Base-by-base conservation (phyloP, 2,797 vertebrate species). In the Chromobotia macracanthus region DNA sequence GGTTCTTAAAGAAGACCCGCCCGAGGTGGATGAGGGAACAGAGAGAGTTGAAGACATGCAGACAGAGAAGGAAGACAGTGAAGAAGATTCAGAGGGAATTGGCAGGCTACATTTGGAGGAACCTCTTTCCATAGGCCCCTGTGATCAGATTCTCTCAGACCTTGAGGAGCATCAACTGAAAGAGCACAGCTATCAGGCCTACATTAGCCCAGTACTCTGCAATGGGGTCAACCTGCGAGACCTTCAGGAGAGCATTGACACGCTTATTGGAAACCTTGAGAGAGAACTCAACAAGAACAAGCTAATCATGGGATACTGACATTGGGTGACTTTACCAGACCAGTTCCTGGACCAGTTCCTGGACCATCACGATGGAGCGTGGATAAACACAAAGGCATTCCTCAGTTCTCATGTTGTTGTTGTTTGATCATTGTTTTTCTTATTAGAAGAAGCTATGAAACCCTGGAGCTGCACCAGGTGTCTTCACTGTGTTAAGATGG, bases 211-310 rank as follows among this genome's bases (percentile, higher is more conserved):
- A 0, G 92, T 90, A 0, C 93, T 91, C 79, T 94, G 95, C 86
- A 94, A 92, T 89, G 91, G 91, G 69, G 96, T 95, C 41, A 96
- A 98, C 92, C 96, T 99, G 88, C 95, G 92, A 82, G 96, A 99
- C 89, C 93, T 99, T 84, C 98, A 99, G 90, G 97, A 99, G 91
- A 99, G 97, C 87, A 99, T 99, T 3, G 97, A 99, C 90, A 95
- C 94, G 1, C 91, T 99, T 78, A 96, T 99, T 86, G 96, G 97
- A 87, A 99, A 98, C 91, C 91, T 99, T 89, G 98, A 99, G 90
- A 88, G 93, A 85, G 98, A 99, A 87, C 96, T 99, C 71, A 99
- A 96, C 91, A 99, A 99, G 90, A 99, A 96, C 89, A 98, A 96
- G 86, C 90, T 98, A 66, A 97, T 94, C 13, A 91, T 94, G 41